These are phyloP conservation scores for Alouatta palliata DNA, from an alignment of 2,113 vertebrate species.

Conservation along the genomic window DNA sequence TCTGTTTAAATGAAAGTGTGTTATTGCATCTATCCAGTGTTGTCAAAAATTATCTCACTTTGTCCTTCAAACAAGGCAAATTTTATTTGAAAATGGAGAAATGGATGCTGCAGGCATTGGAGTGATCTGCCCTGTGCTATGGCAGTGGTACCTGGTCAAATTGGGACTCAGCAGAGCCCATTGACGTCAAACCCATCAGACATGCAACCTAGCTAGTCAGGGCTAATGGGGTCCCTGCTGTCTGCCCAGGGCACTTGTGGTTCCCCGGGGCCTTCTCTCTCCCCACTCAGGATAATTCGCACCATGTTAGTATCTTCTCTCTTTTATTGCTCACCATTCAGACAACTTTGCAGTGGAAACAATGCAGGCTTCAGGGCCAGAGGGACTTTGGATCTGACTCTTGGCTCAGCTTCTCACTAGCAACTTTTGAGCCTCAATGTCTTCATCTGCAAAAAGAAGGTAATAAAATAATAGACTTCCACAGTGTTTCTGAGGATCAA, in stretches of 20 bases:
- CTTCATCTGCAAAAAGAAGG: neutral
- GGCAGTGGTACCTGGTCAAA: neutral
- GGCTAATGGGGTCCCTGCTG: neutral
- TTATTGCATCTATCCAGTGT: neutral
- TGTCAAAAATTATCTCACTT: neutral
- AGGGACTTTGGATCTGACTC: neutral
- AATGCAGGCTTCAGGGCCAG: neutral
- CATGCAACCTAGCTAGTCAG: neutral
- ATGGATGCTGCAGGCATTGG: neutral
- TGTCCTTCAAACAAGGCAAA: neutral
- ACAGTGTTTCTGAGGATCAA: neutral
- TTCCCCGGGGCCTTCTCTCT: accelerated
- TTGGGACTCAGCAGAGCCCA: neutral
- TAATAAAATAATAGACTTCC: too few relatives aligned
- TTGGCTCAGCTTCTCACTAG: neutral
- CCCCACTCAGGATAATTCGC: neutral
- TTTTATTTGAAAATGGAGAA: neutral
- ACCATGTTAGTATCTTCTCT: neutral
- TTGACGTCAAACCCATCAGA: neutral
- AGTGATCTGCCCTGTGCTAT: neutral
- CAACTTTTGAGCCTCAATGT: neutral
- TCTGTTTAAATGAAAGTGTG: neutral
- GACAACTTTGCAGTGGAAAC: neutral
- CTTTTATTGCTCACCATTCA: neutral
- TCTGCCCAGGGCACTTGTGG: too few relatives aligned